Evolutionary conservation across 2,888 invertebrate species (phyloP).

Genomic region (Catocala nupta): DNA sequence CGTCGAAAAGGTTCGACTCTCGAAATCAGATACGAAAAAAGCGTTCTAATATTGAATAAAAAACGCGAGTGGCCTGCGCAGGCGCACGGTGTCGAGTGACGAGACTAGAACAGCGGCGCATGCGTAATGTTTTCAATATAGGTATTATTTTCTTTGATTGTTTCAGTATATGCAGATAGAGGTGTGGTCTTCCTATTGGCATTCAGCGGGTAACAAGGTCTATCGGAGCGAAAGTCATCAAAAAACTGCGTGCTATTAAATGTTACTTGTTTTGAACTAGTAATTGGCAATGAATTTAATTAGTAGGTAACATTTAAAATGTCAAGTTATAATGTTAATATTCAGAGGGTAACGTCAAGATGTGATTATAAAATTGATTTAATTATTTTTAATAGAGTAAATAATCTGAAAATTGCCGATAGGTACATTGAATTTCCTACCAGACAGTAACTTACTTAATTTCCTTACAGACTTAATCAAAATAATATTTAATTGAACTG

Average conservation of each 20-base stretch:
- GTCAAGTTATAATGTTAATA: too few relatives aligned
- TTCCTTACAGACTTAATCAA: too few relatives aligned
- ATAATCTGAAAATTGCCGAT: too few relatives aligned
- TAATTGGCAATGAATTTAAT: constrained; percentile 4
- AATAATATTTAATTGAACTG: too few relatives aligned
- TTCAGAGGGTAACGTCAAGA: too few relatives aligned
- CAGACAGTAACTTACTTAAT: too few relatives aligned
- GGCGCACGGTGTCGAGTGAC: constrained; percentile 59
- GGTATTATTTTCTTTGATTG: neutral
- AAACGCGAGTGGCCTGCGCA: constrained; percentile 58
- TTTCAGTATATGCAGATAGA: neutral
- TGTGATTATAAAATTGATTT: too few relatives aligned
- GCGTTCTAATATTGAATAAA: constrained; percentile 39
- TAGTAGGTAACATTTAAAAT: neutral
- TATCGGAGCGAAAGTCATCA: constrained; percentile 1
- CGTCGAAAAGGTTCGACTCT: constrained; percentile 6
- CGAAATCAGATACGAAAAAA: constrained; percentile 7
- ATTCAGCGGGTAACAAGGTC: constrained; percentile 7
- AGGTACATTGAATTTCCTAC: too few relatives aligned
- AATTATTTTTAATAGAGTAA: too few relatives aligned
- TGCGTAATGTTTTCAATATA: constrained; percentile 40
- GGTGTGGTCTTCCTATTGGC: neutral
- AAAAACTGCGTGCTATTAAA: neutral
- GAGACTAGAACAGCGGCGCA: constrained; percentile 20
- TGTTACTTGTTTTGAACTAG: neutral